Evolutionary conservation across 2,888 invertebrate genomes (phyloP).

Genomic region (Gymnoscelis rufifasciata): DNA sequence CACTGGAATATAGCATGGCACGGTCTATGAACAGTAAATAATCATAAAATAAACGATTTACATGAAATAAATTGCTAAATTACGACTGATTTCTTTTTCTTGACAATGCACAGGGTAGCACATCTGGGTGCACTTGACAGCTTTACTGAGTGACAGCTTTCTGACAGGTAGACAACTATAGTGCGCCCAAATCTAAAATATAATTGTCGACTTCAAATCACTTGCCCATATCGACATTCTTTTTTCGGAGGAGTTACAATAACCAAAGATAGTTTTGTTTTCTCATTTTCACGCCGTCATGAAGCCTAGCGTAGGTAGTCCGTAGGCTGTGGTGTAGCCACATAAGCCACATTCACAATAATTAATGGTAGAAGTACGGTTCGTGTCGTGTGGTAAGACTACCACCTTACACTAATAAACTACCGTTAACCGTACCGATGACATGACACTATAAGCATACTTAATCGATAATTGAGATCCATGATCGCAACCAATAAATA

Average conservation of each 20-base stretch:
- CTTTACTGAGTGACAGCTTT: constrained; percentile 28
- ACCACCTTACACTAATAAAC: too few species aligned
- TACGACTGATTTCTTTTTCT: constrained; percentile 57
- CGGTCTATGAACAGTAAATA: constrained; percentile 48
- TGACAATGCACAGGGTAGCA: constrained; percentile 32
- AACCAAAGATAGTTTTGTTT: too few species aligned
- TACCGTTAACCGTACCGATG: too few species aligned
- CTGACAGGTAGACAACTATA: constrained; percentile 38
- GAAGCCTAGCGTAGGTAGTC: constrained; percentile 27
- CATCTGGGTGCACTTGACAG: constrained; percentile 36
- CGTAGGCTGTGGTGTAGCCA: too few species aligned
- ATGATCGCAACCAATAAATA: too few species aligned
- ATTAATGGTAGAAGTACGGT: too few species aligned
- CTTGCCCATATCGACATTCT: constrained; percentile 17
- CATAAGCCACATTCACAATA: too few species aligned
- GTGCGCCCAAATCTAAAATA: constrained; percentile 38
- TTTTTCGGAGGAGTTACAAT: constrained; percentile 61
- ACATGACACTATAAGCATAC: too few species aligned
- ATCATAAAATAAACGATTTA: constrained; percentile 54
- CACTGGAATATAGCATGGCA: constrained; percentile 53
- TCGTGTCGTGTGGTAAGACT: too few species aligned
- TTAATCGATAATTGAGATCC: too few species aligned
- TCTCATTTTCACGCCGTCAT: constrained; percentile 69
- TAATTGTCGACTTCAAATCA: background rate
- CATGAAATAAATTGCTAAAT: constrained; percentile 53